Evolutionary conservation across 2,888 invertebrate species (phyloP), one percentile per base, ranked within the genome.

Genomic region (Athalia cordata): DNA sequence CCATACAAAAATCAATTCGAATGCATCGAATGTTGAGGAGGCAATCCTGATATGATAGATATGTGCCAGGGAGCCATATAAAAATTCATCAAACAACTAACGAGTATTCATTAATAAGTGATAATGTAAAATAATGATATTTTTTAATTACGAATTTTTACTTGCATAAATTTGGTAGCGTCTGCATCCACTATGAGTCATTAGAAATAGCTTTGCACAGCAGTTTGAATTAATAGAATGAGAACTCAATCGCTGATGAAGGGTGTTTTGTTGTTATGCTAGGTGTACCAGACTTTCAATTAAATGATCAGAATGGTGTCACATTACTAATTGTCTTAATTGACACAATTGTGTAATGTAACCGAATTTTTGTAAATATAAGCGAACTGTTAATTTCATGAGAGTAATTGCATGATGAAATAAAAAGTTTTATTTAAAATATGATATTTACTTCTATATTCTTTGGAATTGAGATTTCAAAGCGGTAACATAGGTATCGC

Each of bases 351-450:
- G 13, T 72, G 13, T n/a, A 59, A 9, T 9, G 7, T 13, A 13
- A 15, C 15, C 29, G 45, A 72, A 59, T 72, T 45, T 57, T 72
- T 13, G 59, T 57, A 59, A 47, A 59, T 72, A 72, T 45, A 6
- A 59, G 45, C 59, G 29, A 29, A 29, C 47, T 72, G 57, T 45
- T 72, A 8, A 47, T 55, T 57, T 43, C 3, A 43, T 70, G n/a
- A 57, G 13, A 49, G 49, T 2, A 15, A 7, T 55, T 70, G 57
- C n/a, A 55, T 57, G 43, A 70, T 11, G n/a, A 13, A 72, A 72
- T 72, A 72, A 72, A 59, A 9, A 59, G 29, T 59, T 55, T 70
- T 59, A 59, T 72, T 72, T 47, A 59, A 72, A 65, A 43, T 65
- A 45, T 9, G 55, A 68, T 6, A 9, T 43, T 55, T 43, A 29